Conservation (phyloP, 1,140 invertebrate species). For the Drosophila malerkotliana region DNA sequence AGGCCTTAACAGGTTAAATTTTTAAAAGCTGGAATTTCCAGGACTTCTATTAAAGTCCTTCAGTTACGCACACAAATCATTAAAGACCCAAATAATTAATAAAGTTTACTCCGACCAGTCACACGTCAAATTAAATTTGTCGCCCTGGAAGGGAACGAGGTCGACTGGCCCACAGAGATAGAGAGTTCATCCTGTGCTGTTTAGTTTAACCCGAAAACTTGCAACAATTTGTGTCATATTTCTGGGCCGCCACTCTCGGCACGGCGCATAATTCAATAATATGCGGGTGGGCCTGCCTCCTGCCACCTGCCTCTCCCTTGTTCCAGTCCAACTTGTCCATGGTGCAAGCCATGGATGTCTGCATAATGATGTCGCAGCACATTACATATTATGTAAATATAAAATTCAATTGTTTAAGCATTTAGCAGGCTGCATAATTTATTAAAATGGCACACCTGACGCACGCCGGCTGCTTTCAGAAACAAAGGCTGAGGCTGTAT, state of each 20-base stretch:
- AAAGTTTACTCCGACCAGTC: constrained; percentile 29
- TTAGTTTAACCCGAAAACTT: constrained; percentile 50
- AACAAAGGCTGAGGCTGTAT: constrained; percentile 39
- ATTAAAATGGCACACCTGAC: constrained; percentile 82
- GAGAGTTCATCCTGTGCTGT: constrained; percentile 34
- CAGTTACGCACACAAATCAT: constrained; percentile 1
- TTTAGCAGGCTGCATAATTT: constrained; percentile 82
- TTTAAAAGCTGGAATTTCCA: neutral
- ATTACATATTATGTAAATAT: constrained; percentile 83
- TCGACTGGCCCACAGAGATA: neutral
- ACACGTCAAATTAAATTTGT: constrained; percentile 43
- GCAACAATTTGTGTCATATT: constrained; percentile 70
- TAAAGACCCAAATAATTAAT: constrained; percentile 38
- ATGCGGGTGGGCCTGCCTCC: constrained; percentile 35
- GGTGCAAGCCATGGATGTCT: constrained; percentile 21
- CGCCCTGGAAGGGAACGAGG: constrained; percentile 8
- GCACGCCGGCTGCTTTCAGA: constrained; percentile 64
- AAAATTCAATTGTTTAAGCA: constrained; percentile 83
- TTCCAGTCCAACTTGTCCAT: neutral
- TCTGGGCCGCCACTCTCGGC: constrained; percentile 54
- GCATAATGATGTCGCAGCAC: constrained; percentile 82
- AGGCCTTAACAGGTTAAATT: constrained; percentile 1
- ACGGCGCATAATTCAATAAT: constrained; percentile 75
- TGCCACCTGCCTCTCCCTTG: constrained; percentile 8
- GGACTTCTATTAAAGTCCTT: neutral